Base-by-base conservation (phyloP, 2,888 invertebrate genomes). In the Dinocampus coccinellae region DNA sequence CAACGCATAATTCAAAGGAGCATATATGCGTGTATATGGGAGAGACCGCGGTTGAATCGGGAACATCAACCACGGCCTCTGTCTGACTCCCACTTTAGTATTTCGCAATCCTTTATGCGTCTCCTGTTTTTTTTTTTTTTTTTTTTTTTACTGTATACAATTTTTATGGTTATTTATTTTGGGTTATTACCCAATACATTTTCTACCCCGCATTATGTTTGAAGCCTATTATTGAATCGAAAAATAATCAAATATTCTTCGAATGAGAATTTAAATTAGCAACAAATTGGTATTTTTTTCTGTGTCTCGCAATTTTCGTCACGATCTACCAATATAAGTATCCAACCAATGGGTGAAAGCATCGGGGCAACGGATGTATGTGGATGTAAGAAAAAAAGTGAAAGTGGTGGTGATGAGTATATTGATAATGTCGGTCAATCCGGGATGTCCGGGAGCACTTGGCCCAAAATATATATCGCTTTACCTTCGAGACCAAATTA, bases 1-100 rank as follows among this genome's bases (percentile, higher is more conserved):
- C 76, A 76, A 39, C 69, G 61, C 47, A 70, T 66, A 57, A 66
- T 66, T 66, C 55, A 36, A 55, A 39, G 13, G 39, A 13, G n/a
- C n/a, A 39, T 39, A 39, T 29, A 29, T 39, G 36, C 66, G 65
- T 60, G 70, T 63, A 42, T 39, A 63, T n/a, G 57, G 33, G 39
- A 62, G 42, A 57, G 53, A 66, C 47, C 33, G 61, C 47, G 36
- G 36, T 26, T 13, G 66, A 66, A 71, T 71, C 66, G 66, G 60
- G 66, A 71, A 66, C 71, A 71, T 66, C 57, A 66, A 57, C 57
- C 66, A 66, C 66, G 24, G 57, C 16, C 53, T 16, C 11, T n/a
- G 3, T 13, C 36, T 6, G 58, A 63, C 47, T 29, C 16, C 26
- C 24, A 24, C 22, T 13, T 11, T 36, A 55, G n/a, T 55, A 66